These are phyloP conservation scores for Fragum sueziense DNA, from an alignment of 2,888 invertebrate species.

Conservation along the genomic window DNA sequence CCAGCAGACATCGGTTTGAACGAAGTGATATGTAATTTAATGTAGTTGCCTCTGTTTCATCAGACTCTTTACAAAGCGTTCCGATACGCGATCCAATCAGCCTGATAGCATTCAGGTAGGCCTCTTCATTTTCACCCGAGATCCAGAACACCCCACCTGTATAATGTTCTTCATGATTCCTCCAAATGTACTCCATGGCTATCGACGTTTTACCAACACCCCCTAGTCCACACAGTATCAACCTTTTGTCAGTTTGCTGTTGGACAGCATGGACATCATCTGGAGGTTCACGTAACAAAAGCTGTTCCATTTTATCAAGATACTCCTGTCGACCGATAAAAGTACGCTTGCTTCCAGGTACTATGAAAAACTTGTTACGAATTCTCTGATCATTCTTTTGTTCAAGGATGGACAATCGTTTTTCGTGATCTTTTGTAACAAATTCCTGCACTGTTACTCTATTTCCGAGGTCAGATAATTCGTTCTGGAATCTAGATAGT, in stretches of 20 bases:
- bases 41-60: not conserved
- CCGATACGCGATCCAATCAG: conserved; percentile 23
- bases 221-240: conserved; percentile 48
- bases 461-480: not conserved
- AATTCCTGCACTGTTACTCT: not conserved
- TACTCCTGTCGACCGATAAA: not conserved
- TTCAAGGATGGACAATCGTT: not conserved
- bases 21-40: conserved; percentile 30
- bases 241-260: not conserved
- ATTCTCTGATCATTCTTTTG: not conserved
- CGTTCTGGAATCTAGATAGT: not conserved
- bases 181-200: conserved; percentile 48
- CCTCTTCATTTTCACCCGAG: conserved; percentile 39
- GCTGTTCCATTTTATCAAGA: not conserved
- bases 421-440: not conserved
- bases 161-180: conserved; percentile 29
- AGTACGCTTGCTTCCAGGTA: not conserved
- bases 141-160: conserved; percentile 51
- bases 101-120: conserved; percentile 27
- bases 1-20: conserved; percentile 32
- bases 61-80: not conserved
- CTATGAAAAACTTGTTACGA: not conserved
- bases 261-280: not conserved
- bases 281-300: too few species aligned
- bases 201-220: conserved; percentile 51